Conservation (phyloP, 2,113 vertebrate genomes). For the Perca schrenkii region DNA sequence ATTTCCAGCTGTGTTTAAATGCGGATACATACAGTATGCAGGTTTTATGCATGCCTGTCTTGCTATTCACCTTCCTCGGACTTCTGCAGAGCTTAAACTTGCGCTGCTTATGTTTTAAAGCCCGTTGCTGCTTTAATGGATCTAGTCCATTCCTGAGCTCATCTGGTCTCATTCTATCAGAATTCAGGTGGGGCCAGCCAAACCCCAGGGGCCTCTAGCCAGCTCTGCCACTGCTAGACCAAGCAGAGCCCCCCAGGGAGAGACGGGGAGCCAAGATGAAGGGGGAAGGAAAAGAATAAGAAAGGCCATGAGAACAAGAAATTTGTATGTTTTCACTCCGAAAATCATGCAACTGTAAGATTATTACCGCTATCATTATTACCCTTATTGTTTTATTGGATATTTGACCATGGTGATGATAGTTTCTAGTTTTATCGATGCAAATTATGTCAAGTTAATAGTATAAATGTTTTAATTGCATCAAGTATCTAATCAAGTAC, state of each 20-base stretch:
- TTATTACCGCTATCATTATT: not conserved
- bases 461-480: not conserved
- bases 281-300: not conserved
- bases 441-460: not conserved
- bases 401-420: not conserved
- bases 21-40: not conserved
- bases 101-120: conserved; percentile 24
- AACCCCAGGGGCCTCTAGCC: conserved; percentile 41
- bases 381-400: not conserved
- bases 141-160: conserved; percentile 31
- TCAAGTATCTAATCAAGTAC: not conserved
- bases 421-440: not conserved
- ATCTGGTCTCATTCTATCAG: conserved; percentile 64
- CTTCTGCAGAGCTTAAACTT: not conserved
- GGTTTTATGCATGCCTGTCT: not conserved
- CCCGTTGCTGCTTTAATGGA: conserved; percentile 37
- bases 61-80: not conserved
- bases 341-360: not conserved
- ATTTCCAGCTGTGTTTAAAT: not conserved
- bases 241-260: conserved; percentile 35
- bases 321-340: not conserved
- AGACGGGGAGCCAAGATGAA: conserved; percentile 25
- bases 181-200: conserved; percentile 51
- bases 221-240: conserved; percentile 41
- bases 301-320: not conserved